Percentiles rank a stretch among this genome's conserved stretches.
Evolutionary conservation across 2,113 vertebrate species (phyloP).

Genomic region (Stictonetta naevosa): DNA sequence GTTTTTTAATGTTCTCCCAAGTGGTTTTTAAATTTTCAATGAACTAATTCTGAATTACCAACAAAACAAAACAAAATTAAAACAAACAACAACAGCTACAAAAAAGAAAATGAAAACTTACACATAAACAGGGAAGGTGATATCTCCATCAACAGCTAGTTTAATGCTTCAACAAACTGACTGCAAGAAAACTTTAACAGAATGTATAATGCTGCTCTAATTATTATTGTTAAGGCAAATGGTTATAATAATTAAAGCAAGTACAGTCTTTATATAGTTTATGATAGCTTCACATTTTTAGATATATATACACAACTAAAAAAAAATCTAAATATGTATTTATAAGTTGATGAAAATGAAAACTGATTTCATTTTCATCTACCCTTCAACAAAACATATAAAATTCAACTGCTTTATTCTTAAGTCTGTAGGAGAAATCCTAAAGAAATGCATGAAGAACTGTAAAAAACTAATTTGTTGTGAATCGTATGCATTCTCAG

Average conservation of each 20-base stretch:
- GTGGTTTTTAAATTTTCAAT: not conserved
- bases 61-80: not conserved
- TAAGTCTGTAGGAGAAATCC: not conserved
- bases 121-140: fast-evolving
- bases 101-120: not conserved
- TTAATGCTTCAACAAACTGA: not conserved
- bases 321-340: not conserved
- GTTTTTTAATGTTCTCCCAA: not conserved
- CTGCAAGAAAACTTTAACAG: not conserved
- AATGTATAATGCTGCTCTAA: not conserved
- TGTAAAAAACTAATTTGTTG: not conserved
- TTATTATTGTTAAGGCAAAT: not conserved
- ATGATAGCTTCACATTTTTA: not conserved
- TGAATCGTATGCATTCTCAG: not conserved
- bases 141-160: not conserved
- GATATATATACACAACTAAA: not conserved
- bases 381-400: not conserved
- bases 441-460: not conserved
- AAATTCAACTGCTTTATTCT: not conserved
- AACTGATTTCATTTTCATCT: not conserved
- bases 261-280: not conserved
- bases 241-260: not conserved
- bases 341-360: not conserved
- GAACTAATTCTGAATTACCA: not conserved
- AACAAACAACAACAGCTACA: no score